These are phyloP conservation scores for Dynastes tityus DNA, from an alignment of 2,888 invertebrate species.

Conservation along the genomic window DNA sequence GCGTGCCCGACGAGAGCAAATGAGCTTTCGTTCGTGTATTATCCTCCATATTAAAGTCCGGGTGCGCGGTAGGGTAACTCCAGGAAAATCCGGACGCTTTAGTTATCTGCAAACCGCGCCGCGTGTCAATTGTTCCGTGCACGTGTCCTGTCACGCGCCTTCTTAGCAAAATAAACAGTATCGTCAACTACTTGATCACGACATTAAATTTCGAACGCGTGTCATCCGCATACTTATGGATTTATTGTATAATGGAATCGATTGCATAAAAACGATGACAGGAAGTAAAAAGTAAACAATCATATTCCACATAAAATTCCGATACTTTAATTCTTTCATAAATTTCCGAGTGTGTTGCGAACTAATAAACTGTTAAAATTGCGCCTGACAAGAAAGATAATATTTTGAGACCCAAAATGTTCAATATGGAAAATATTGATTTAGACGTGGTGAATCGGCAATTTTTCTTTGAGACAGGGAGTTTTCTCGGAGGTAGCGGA, in stretches of 20 bases:
- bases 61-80: conserved; percentile 51
- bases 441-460: conserved; percentile 80
- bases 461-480: conserved; percentile 74
- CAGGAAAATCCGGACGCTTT: conserved; percentile 60
- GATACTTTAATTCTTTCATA: neutral
- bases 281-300: conserved; percentile 1
- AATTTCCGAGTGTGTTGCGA: conserved; percentile 20
- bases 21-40: conserved; percentile 33
- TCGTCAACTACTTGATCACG: conserved; percentile 40
- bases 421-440: conserved; percentile 79
- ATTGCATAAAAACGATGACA: neutral
- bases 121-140: conserved; percentile 60
- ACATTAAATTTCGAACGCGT: conserved; percentile 28
- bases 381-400: conserved; percentile 43
- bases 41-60: conserved; percentile 50
- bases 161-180: conserved; percentile 53
- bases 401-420: conserved; percentile 70
- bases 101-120: conserved; percentile 59
- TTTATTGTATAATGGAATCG: neutral
- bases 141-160: conserved; percentile 59
- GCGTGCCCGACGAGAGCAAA: conserved; percentile 42
- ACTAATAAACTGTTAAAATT: conserved; percentile 43
- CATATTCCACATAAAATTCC: neutral
- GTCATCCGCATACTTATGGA: conserved; percentile 7
- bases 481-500: conserved; percentile 68